These are phyloP conservation scores for Amblyteles armatorius DNA, from an alignment of 2,888 invertebrate species.

Conservation along the genomic window DNA sequence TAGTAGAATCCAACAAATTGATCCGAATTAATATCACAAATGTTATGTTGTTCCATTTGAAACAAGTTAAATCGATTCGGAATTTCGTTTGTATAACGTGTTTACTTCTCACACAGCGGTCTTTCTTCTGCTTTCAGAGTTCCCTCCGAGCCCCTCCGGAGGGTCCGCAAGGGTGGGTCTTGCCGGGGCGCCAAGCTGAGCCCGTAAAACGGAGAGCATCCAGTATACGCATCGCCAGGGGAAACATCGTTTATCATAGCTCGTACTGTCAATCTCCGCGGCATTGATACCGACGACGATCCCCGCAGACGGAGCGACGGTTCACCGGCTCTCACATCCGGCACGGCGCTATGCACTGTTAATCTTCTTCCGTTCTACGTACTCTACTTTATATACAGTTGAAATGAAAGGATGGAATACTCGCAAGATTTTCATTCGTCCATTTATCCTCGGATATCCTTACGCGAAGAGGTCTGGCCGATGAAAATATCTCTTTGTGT, in stretches of 20 bases:
- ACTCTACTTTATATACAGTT: conserved; percentile 33
- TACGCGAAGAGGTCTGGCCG: not conserved
- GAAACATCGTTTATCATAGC: conserved; percentile 82
- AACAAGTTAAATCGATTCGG: conserved; percentile 59
- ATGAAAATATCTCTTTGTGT: conserved; percentile 8
- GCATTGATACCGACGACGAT: conserved; percentile 82
- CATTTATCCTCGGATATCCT: conserved; percentile 17
- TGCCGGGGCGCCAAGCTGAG: conserved; percentile 59
- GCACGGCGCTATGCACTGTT: conserved; percentile 50
- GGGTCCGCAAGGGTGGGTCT: conserved; percentile 76
- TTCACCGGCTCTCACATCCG: conserved; percentile 66
- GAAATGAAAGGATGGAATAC: conserved; percentile 42
- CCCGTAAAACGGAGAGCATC: conserved; percentile 72
- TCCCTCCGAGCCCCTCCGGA: conserved; percentile 66
- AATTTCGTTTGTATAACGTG: conserved; percentile 78
- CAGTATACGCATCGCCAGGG: conserved; percentile 45
- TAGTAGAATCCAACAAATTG: not conserved
- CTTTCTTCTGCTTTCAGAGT: conserved; percentile 72
- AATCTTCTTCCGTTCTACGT: conserved; percentile 60
- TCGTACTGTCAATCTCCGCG: conserved; percentile 82
- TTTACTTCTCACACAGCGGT: conserved; percentile 79
- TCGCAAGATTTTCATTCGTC: conserved; percentile 26
- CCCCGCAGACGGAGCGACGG: conserved; percentile 78
- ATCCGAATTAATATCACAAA: not conserved
- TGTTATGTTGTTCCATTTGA: conserved; percentile 13